Conservation (phyloP, 2,888 invertebrate species). For the Poecilobothrus nobilitatus region DNA sequence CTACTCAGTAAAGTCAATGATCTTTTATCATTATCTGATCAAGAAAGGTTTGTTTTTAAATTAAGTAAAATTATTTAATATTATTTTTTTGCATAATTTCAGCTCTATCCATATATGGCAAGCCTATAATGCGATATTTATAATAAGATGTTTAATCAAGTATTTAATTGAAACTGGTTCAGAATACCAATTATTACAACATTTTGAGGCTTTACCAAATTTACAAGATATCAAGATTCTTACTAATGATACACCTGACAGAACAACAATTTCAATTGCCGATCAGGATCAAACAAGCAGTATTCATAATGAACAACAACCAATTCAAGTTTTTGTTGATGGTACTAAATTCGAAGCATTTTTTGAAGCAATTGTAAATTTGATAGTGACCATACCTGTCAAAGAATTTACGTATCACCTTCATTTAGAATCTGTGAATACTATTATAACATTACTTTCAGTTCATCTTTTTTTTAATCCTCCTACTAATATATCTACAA, state of each 20-base stretch:
- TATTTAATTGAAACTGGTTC: conserved; percentile 85
- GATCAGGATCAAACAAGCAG: not conserved
- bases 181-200: conserved; percentile 77
- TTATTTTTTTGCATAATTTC: not conserved
- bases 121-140: conserved; percentile 85
- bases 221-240: conserved; percentile 31
- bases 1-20: conserved; percentile 76
- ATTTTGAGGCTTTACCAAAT: conserved; percentile 57
- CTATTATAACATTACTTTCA: conserved; percentile 76
- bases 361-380: conserved; percentile 41
- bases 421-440: conserved; percentile 81
- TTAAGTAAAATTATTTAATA: not conserved
- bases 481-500: conserved; percentile 58
- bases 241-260: conserved; percentile 25
- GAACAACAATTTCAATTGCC: conserved; percentile 32
- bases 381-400: conserved; percentile 43
- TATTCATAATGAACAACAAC: conserved; percentile 27
- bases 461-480: conserved; percentile 75
- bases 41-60: conserved; percentile 64
- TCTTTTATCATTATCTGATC: conserved; percentile 73
- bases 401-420: conserved; percentile 72
- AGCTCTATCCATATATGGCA: conserved; percentile 72
- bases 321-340: conserved; percentile 33
- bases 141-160: conserved; percentile 75
- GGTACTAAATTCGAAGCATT: conserved; percentile 43